These are phyloP conservation scores for Ceyx erithaca DNA, from an alignment of 2,797 vertebrate species.

Conservation along the genomic window DNA sequence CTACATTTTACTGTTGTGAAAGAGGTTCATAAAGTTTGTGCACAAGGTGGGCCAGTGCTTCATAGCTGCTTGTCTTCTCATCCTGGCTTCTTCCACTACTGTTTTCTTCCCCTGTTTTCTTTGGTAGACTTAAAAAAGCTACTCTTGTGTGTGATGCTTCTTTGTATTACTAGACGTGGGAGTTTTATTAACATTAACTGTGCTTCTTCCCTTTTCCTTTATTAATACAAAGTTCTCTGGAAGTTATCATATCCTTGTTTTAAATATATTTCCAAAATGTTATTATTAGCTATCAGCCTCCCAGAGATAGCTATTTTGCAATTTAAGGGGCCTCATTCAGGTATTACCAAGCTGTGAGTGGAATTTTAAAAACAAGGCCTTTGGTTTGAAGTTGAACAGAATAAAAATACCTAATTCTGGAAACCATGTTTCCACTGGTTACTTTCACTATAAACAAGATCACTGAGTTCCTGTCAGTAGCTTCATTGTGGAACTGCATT, in stretches of 20 bases:
- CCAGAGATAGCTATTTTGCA: background rate
- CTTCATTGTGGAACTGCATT: background rate
- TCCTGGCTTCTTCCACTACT: background rate
- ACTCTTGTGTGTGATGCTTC: background rate
- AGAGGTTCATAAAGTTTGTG: background rate
- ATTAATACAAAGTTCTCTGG: background rate
- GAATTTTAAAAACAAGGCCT: constrained; percentile 11
- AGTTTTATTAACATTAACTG: background rate
- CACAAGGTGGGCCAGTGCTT: background rate
- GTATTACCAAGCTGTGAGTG: background rate
- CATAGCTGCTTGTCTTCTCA: background rate
- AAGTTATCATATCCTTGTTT: background rate
- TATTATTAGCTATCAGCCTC: background rate
- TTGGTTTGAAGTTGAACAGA: background rate
- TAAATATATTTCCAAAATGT: background rate
- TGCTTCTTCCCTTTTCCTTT: background rate
- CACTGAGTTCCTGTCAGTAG: background rate
- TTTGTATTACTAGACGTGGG: background rate
- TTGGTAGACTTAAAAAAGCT: background rate
- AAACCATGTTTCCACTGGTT: background rate
- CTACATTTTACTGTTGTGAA: background rate
- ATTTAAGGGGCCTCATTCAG: background rate
- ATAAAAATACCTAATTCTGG: background rate
- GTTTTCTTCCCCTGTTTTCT: background rate
- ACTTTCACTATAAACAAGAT: background rate